Evolutionary conservation across 2,797 vertebrate genomes (phyloP).

Genomic region (Spheniscus humboldti): DNA sequence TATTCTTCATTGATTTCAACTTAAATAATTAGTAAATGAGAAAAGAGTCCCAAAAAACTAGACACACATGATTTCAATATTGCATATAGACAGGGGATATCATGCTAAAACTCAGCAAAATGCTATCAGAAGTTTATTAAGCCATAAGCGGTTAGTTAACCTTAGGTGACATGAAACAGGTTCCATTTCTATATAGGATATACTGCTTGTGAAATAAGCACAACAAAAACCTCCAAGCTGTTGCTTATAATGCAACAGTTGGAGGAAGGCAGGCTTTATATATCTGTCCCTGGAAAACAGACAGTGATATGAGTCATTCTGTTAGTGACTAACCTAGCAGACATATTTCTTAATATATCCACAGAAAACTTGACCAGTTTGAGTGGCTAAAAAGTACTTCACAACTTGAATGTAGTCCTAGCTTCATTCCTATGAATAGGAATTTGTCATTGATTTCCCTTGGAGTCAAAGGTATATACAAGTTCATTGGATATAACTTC

Average conservation of each 20-base stretch:
- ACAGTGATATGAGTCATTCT: background rate
- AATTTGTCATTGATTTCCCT: background rate
- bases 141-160: background rate
- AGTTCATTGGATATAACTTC: background rate
- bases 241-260: background rate
- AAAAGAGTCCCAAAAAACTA: background rate
- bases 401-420: background rate
- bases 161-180: background rate
- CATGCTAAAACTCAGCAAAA: background rate
- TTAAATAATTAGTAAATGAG: background rate
- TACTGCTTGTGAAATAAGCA: background rate
- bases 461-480: background rate
- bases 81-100: background rate
- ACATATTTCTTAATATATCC: background rate
- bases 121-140: background rate
- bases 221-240: background rate
- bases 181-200: background rate
- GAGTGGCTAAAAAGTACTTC: background rate
- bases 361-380: background rate
- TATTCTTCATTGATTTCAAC: background rate
- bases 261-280: background rate
- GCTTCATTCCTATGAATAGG: background rate
- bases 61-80: background rate
- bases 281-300: background rate
- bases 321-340: background rate